Conservation (phyloP, 2,888 invertebrate genomes). For the Globia sparganii region DNA sequence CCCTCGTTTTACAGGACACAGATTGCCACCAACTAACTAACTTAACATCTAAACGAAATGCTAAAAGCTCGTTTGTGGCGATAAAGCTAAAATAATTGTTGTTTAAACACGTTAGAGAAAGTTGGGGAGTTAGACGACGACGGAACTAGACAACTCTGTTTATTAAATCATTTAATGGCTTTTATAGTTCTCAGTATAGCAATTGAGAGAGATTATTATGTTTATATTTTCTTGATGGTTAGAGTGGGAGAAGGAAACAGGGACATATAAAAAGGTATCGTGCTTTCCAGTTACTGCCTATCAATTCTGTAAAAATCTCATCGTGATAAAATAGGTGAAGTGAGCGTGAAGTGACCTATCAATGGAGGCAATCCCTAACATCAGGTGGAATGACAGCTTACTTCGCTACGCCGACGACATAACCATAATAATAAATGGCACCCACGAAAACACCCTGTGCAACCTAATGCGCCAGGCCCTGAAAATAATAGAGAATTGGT, state of each 20-base stretch:
- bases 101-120: constrained; percentile 61
- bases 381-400: too few species aligned
- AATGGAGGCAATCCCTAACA: too few species aligned
- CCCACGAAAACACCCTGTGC: too few species aligned
- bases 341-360: too few species aligned
- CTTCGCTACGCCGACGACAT: too few species aligned
- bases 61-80: constrained; percentile 65
- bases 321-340: too few species aligned
- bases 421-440: too few species aligned
- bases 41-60: constrained; percentile 64
- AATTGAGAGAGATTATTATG: constrained; percentile 14
- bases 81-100: constrained; percentile 68
- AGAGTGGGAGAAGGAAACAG: too few species aligned
- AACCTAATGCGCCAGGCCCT: too few species aligned
- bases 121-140: constrained; percentile 43
- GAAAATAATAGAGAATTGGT: too few species aligned
- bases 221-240: background rate
- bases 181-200: constrained; percentile 23
- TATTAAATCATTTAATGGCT: constrained; percentile 49
- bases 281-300: background rate
- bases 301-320: too few species aligned
- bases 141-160: constrained; percentile 34
- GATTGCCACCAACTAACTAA: constrained; percentile 66
- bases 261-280: too few species aligned
- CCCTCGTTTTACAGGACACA: constrained; percentile 26